Base-by-base conservation (phyloP, 2,797 vertebrate genomes). In the Urosaurus nigricauda region DNA sequence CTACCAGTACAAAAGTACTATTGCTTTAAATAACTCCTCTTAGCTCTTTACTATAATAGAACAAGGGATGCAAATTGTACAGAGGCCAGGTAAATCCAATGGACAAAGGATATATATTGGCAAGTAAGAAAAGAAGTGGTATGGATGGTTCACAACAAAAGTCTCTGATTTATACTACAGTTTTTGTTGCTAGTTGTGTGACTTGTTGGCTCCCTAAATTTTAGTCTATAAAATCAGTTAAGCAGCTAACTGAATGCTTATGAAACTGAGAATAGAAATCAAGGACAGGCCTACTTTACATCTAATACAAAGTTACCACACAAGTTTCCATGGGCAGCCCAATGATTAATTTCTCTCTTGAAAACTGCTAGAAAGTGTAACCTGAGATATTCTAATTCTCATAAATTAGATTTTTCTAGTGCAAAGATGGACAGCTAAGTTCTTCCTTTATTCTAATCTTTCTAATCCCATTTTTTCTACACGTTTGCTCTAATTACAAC, bases 201-300 rank as follows among this genome's bases (percentile, higher is more conserved):
- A 89, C 53, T 91, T 47, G 77, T 80, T 91, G 73, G 43, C 89
- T 91, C 90, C 85, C 90, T 90, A 88, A 85, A 88, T 73, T 81
- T 68, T 87, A 6, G 9, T 87, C 53, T 2, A 5, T 5, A 86
- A 90, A 94, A 88, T 90, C 83, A 88, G 51, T 17, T n/a, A 84
- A 87, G 71, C 47, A 87, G 47, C 83, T 2, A 24, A 0, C 83
- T 12, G 40, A 35, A 6, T 35, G 0, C 47, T 53, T 11, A 73
- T 73, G 75, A 80, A 78, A 83, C 53, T 80, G 17, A 80, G n/a
- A 80, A 89, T 79, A 89, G 4, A 68, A 90, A 4, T 65, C 70
- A 65, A 12, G 63, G 82, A 5, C 8, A 91, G 92, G 88, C 92
- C 90, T 86, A 74, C 5, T 35, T 5, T 13, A 0, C 16, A 91